Percentiles rank a stretch among this genome's conserved stretches.
phyloP scores from a whole-genome alignment of 2,888 invertebrate species.

The Temnothorax ravouxi region DNA sequence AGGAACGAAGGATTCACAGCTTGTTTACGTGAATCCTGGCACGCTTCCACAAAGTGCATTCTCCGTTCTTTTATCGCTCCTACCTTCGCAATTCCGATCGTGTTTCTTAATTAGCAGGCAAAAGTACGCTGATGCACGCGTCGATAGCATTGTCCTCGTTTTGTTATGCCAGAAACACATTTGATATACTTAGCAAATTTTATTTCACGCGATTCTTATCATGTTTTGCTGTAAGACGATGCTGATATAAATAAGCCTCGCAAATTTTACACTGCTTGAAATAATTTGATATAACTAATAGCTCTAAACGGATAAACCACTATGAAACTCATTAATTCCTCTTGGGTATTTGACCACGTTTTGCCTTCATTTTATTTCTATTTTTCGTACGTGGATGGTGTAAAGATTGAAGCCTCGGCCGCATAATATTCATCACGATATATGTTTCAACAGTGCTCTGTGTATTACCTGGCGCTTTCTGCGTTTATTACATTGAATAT shows the following conservation, averaged over 20 bases:
- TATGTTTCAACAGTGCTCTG: not conserved
- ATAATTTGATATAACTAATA: slow-evolving; percentile 19
- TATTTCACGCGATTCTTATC: not conserved
- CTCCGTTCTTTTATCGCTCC: slow-evolving; percentile 14
- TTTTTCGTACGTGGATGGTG: not conserved
- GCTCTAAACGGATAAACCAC: not conserved
- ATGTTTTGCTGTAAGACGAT: not conserved
- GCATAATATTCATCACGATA: not conserved
- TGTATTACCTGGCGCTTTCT: not conserved
- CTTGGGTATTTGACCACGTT: not conserved
- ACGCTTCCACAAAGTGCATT: slow-evolving; percentile 31
- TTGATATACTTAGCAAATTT: not conserved
- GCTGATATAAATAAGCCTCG: not conserved
- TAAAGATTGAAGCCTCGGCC: not conserved
- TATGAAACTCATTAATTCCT: not conserved
- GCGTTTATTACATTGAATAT: not conserved
- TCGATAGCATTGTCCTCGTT: not conserved
- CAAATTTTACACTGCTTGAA: slow-evolving; percentile 7
- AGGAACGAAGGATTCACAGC: not conserved
- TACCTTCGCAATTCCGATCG: not conserved
- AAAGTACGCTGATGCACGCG: not conserved
- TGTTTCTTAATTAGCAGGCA: slow-evolving; percentile 42
- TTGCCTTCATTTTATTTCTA: not conserved
- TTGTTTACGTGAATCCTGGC: slow-evolving; percentile 41
- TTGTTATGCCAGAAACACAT: slow-evolving; percentile 5